A percentile compares a stretch with the other conserved stretches of the same genome.
These are phyloP conservation scores for Lagopus leucura DNA, from an alignment of 2,113 vertebrate genomes.

Conservation along the genomic window DNA sequence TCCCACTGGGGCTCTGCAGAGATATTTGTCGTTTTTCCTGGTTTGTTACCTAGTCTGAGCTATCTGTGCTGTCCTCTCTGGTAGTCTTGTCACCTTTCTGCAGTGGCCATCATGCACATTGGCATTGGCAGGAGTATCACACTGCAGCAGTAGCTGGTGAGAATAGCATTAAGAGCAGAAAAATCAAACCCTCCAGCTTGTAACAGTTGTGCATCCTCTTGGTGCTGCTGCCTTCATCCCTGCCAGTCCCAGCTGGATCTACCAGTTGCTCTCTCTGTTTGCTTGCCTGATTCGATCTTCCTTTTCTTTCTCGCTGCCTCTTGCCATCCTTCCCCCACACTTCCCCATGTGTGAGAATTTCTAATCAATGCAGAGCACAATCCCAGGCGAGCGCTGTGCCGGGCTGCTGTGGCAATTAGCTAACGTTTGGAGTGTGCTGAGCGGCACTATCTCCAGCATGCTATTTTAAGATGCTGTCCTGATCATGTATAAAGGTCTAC, in stretches of 20 bases:
- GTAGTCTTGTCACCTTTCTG: neutral
- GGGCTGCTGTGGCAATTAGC: neutral
- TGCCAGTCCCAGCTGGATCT: neutral
- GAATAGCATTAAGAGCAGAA: neutral
- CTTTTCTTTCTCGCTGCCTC: neutral
- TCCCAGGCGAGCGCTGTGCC: neutral
- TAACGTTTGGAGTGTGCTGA: neutral
- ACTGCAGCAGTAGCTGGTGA: neutral
- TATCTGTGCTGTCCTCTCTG: neutral
- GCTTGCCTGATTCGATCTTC: neutral
- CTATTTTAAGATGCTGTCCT: constrained; percentile 15
- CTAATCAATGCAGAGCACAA: neutral
- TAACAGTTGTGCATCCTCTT: neutral
- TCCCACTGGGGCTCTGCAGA: neutral
- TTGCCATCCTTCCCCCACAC: neutral
- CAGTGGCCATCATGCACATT: neutral
- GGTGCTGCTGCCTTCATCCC: neutral
- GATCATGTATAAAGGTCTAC: neutral
- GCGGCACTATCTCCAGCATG: neutral
- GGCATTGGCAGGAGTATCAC: neutral
- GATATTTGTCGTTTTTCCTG: neutral
- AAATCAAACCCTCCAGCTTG: neutral
- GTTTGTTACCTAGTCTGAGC: neutral
- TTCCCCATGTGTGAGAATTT: neutral
- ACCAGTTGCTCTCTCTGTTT: neutral